Evolutionary conservation across 2,888 invertebrate species (phyloP).

Genomic region (Seira musarum): DNA sequence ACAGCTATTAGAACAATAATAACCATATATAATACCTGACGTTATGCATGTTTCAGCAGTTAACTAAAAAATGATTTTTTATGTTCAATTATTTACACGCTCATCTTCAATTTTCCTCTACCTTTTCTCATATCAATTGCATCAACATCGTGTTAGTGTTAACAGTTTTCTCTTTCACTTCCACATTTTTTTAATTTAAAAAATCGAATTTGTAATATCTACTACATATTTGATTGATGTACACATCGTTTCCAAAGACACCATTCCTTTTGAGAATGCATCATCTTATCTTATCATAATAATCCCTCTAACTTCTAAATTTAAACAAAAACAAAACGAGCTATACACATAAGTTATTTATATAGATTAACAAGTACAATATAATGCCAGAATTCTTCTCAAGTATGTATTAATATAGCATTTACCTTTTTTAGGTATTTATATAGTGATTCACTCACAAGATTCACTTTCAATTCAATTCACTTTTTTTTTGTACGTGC

Average conservation of each 20-base stretch:
- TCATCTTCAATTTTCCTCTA: neutral
- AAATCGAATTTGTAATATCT: constrained; percentile 4
- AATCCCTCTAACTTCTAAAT: too few relatives aligned
- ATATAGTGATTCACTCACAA: neutral
- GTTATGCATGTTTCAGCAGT: neutral
- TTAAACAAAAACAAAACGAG: too few relatives aligned
- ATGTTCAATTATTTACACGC: neutral
- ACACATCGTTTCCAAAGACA: neutral
- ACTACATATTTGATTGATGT: constrained; percentile 13
- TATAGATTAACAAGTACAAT: too few relatives aligned
- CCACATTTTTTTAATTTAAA: neutral
- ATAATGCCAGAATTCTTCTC: too few relatives aligned
- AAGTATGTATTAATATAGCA: too few relatives aligned
- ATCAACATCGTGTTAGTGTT: constrained; percentile 44
- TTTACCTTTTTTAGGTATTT: too few relatives aligned
- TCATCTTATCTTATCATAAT: neutral
- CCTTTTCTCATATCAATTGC: neutral
- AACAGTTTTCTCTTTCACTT: constrained; percentile 51
- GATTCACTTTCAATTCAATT: constrained; percentile 31
- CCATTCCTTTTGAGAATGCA: neutral
- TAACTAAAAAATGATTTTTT: neutral
- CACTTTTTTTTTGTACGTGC: neutral
- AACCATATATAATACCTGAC: neutral
- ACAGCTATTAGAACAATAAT: neutral
- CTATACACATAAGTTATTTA: too few relatives aligned